Base-by-base conservation (phyloP, 2,797 vertebrate species). In the Enteromius unitaeniatus region DNA sequence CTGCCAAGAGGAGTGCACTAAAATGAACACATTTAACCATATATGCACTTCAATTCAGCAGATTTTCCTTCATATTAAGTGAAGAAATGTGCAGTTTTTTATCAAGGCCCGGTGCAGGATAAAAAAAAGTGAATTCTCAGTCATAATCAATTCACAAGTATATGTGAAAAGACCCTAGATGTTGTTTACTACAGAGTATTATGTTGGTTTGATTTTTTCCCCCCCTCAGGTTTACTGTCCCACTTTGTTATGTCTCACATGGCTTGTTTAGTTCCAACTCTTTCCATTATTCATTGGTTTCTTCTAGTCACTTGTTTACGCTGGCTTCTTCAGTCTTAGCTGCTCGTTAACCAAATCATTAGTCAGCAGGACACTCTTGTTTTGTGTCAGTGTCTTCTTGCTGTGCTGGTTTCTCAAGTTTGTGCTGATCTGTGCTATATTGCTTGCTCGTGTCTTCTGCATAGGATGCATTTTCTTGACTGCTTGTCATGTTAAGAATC, bases 321-420 rank as follows among this genome's bases (percentile, higher is more conserved):
- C 47, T 88, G 55, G 45, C 40, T 72, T 76, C n/a, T 64, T 21
- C 42, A 19, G 14, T 81, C 28, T 45, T 65, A 14, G 7, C 15
- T 51, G 73, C 1, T 26, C n/a, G 34, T 40, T 42, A 53, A 31
- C 42, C 74, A 45, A 34, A 23, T 51, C 51, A 68, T 65, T 74
- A 53, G 17, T 83, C 64, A 68, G 73, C 47, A 76, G 47, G 17
- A 55, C 51, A 19, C 51, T 83, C 74, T 70, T 78, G 64, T 81
- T 79, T 77, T 62, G 65, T 26, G 87, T 58, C 47, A 21, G 53
- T 84, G 77, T 87, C 69, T 89, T 82, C 79, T 86, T 78, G 80
- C 81, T 84, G 78, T 86, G 76, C 78, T 26, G 58, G 53, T 83
- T 79, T 79, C 37, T 79, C 21, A 11, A 15, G 60, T 69, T 53